Percentiles rank a stretch among this genome's conserved stretches.
Evolutionary conservation across 2,797 vertebrate genomes (phyloP).

Genomic region (Sciurus carolinensis): DNA sequence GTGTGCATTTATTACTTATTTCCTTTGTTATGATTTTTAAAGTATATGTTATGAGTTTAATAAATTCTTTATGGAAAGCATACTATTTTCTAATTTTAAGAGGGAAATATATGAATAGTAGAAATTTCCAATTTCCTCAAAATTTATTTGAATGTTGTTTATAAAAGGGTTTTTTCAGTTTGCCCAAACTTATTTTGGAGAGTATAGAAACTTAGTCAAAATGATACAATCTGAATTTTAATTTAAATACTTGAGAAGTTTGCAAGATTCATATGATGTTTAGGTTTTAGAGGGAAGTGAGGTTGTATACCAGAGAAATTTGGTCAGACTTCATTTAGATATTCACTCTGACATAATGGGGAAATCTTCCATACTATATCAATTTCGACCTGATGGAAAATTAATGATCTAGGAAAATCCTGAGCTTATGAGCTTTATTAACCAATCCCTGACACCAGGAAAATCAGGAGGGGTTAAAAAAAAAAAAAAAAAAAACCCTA

Average conservation of each 20-base stretch:
- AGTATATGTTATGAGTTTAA: neutral
- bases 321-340: constrained; percentile 45
- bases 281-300: neutral
- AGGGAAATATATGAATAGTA: neutral
- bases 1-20: neutral
- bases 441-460: constrained; percentile 46
- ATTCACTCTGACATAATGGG: constrained; percentile 14
- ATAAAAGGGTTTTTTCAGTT: neutral
- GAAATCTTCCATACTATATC: constrained; percentile 55
- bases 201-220: neutral
- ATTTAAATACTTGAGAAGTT: constrained; percentile 43
- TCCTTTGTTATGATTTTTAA: neutral
- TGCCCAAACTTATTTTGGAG: constrained; percentile 1
- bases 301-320: neutral
- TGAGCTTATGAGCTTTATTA: constrained; percentile 67
- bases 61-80: constrained; percentile 32
- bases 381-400: constrained; percentile 71
- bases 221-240: neutral
- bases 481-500: neutral
- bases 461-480: constrained; percentile 48
- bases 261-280: neutral
- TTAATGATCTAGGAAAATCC: constrained; percentile 71
- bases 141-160: neutral
- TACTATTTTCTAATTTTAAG: neutral
- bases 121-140: neutral